Evolutionary conservation across 64 coral and sea anemone species (phyloP), one percentile per base, ranked within the genome.

Genomic region (Anthopleura sola): DNA sequence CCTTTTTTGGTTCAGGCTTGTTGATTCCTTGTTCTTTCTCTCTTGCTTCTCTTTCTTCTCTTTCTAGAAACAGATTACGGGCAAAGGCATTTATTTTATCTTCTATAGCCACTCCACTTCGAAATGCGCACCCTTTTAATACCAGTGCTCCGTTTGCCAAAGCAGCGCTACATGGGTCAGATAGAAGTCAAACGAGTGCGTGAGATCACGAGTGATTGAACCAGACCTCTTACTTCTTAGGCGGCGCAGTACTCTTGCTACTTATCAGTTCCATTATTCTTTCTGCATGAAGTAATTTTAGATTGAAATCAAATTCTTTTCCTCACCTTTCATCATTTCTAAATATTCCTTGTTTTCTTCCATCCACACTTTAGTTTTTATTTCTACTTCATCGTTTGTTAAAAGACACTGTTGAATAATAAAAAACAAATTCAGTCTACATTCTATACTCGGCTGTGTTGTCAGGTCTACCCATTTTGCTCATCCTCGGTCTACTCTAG

Each of bases 341-440:
- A 99, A 82, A 71, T 99, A 99, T 0, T 99, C 97, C 78, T 83
- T 99, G 76, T 99, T 99, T 92, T 99, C 97, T 32, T 99, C 97
- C 97, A 99, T 99, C 97, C 97, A 99, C 17, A 99, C 75, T 64
- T 95, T 99, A 20, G 97, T 99, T 82, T 99, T 99, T 37, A 99
- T 77, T 57, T 95, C 87, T 37, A 99, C 89, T 87, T 99, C 97
- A n/a, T 69, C 75, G 36, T 87, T 86, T 50, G 93, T 95, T 64
- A 99, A 76, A 44, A 96, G 85, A 77, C 94, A 96, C 94, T 96
- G 75, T 23, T 46, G 21, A 23, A 81, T 0, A 38, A 81, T 14
- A 48, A 81, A n/a, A 81, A 28, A 71, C 29, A 71, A 1, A 8
- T 1, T 34, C 58, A 62, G 58, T 7, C 8, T 62, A 5, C 23